Evolutionary conservation across 2,113 vertebrate species (phyloP).

Genomic region (Anser cygnoides): DNA sequence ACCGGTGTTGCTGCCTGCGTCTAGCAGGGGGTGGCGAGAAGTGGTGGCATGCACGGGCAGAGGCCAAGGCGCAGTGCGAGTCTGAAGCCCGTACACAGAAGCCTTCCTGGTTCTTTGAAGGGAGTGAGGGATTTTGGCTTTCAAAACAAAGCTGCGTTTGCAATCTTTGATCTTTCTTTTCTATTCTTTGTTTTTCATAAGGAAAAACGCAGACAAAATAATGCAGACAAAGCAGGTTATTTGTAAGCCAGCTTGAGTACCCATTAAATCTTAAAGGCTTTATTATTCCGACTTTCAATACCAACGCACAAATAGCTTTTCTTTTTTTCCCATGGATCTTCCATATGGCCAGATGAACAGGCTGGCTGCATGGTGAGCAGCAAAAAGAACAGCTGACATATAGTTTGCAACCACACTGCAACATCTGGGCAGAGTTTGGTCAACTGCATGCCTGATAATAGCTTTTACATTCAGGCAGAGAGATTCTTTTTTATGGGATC

Average conservation of each 20-base stretch:
- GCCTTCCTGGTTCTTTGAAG: slow-evolving; percentile 44
- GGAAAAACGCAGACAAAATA: slow-evolving; percentile 56
- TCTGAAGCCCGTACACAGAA: slow-evolving; percentile 11
- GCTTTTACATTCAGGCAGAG: slow-evolving; percentile 43
- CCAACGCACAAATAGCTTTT: slow-evolving; percentile 68
- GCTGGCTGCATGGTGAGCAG: slow-evolving; percentile 64
- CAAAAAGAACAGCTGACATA: slow-evolving; percentile 74
- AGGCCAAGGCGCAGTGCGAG: not conserved
- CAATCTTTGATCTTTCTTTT: slow-evolving; percentile 77
- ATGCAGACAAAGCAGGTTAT: slow-evolving; percentile 73
- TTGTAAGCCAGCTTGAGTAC: slow-evolving; percentile 74
- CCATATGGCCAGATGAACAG: slow-evolving; percentile 76
- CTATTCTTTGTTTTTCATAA: slow-evolving; percentile 62
- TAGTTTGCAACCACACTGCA: slow-evolving; percentile 66
- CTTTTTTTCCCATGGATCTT: slow-evolving; percentile 65
- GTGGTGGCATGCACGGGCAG: not conserved
- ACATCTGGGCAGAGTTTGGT: slow-evolving; percentile 74
- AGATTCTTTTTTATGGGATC: slow-evolving; percentile 12
- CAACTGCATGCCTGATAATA: slow-evolving; percentile 57
- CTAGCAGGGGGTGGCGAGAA: not conserved
- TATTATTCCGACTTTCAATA: slow-evolving; percentile 73
- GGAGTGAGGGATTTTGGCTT: slow-evolving; percentile 73
- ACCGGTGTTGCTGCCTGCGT: not conserved
- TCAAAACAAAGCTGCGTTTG: slow-evolving; percentile 57
- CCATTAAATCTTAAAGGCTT: slow-evolving; percentile 79